A percentile compares a stretch with the other conserved stretches of the same genome.
These are phyloP conservation scores for Parelbella ahira DNA, from an alignment of 2,888 invertebrate genomes.

Conservation along the genomic window DNA sequence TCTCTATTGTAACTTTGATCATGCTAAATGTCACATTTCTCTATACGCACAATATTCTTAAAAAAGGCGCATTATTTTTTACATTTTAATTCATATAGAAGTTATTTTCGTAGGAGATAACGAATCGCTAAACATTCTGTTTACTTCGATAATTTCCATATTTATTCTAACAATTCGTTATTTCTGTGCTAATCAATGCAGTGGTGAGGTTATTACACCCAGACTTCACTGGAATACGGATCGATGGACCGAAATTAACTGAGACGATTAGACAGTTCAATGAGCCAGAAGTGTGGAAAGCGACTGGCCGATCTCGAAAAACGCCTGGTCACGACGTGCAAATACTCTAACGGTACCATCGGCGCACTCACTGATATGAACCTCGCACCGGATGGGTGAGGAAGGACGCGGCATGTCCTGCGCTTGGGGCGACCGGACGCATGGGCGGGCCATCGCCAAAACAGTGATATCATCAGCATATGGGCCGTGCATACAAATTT, in stretches of 20 bases:
- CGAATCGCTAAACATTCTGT: no score
- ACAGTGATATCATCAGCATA: constrained; percentile 55
- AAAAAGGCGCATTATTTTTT: no score
- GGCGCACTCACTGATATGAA: constrained; percentile 39
- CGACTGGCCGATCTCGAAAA: constrained; percentile 31
- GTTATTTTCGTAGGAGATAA: no score
- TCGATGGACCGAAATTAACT: constrained; percentile 11
- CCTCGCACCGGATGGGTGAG: constrained; percentile 41
- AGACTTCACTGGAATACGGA: constrained; percentile 1
- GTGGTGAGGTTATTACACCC: background rate
- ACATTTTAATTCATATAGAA: no score
- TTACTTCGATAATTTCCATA: no score
- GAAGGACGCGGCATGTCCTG: constrained; percentile 45
- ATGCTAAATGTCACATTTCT: no score
- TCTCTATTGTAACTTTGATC: no score
- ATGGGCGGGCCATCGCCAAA: constrained; percentile 47
- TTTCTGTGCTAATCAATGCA: no score
- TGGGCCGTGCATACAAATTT: constrained; percentile 33
- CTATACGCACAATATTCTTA: no score
- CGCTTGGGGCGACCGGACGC: constrained; percentile 38
- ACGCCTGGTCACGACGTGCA: constrained; percentile 46
- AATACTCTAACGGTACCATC: constrained; percentile 55
- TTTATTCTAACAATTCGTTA: no score
- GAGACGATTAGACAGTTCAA: constrained; percentile 26
- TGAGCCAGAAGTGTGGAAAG: constrained; percentile 31